These are phyloP conservation scores for Psittacula echo DNA, from an alignment of 2,797 vertebrate genomes.

Conservation along the genomic window DNA sequence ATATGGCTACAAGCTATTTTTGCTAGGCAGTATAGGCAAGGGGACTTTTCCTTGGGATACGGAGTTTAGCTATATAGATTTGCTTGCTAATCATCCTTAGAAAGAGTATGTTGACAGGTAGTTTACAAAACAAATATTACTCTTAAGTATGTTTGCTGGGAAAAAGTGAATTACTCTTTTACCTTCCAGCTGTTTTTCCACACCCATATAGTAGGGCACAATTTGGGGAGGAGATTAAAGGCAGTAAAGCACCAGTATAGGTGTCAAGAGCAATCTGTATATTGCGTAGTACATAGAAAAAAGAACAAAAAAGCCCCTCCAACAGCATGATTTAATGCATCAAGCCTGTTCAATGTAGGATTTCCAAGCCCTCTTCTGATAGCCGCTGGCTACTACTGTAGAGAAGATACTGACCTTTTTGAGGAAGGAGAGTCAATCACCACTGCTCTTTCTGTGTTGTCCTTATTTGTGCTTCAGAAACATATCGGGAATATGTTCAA, in stretches of 20 bases:
- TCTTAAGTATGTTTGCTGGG: not conserved
- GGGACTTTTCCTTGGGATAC: not conserved
- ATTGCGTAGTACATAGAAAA: not conserved
- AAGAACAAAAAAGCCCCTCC: rapidly evolving
- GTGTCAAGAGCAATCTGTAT: rapidly evolving
- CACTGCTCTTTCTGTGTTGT: not conserved
- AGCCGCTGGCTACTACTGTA: not conserved
- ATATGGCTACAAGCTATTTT: not conserved
- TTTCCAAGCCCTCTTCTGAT: not conserved
- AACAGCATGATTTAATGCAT: not conserved
- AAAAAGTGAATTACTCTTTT: not conserved
- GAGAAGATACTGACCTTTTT: not conserved
- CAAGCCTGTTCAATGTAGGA: rapidly evolving
- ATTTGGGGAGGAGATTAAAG: not conserved
- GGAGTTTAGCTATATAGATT: not conserved
- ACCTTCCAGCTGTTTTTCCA: not conserved
- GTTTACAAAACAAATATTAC: not conserved
- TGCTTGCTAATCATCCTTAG: not conserved
- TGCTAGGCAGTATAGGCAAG: not conserved
- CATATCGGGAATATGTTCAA: not conserved
- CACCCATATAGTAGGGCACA: rapidly evolving
- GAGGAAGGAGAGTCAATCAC: not conserved
- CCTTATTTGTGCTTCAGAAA: not conserved
- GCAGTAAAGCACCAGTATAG: not conserved
- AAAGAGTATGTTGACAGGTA: not conserved